Conservation (phyloP, 2,113 vertebrate species). For the Zosterops pallidus region DNA sequence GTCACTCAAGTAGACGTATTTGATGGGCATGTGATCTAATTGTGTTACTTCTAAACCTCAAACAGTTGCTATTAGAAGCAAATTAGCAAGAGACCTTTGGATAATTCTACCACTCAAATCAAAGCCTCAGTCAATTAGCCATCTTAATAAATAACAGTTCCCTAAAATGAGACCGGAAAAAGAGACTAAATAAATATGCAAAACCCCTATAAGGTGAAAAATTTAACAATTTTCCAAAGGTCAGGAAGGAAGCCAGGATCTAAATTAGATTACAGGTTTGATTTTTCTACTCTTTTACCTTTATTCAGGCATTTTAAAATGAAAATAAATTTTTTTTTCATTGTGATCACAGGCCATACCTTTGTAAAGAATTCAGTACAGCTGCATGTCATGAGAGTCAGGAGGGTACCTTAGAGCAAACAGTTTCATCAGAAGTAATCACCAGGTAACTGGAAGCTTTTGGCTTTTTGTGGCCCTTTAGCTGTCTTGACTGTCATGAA, state of each 20-base stretch:
- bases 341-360: not conserved
- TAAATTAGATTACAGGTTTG: not conserved
- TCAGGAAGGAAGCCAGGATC: conserved; percentile 27
- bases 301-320: not conserved
- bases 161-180: conserved; percentile 44
- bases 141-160: conserved; percentile 50
- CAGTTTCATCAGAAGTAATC: not conserved
- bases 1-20: conserved; percentile 14
- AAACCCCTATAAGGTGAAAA: not conserved
- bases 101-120: conserved; percentile 64
- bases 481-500: not conserved
- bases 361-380: not conserved
- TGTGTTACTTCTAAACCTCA: conserved; percentile 57
- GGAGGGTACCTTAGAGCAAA: not conserved
- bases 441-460: not conserved
- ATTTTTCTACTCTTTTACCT: not conserved
- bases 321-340: not conserved
- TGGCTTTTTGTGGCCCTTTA: not conserved
- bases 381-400: not conserved
- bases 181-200: conserved; percentile 11
- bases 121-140: conserved; percentile 39
- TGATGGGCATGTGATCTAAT: conserved; percentile 43
- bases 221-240: conserved; percentile 34
- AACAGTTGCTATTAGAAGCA: conserved; percentile 51
- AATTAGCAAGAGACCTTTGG: conserved; percentile 56